Percentiles rank a stretch among this genome's conserved stretches.
phyloP scores from a whole-genome alignment of 2,888 invertebrate species.

The Arenicola marina region DNA sequence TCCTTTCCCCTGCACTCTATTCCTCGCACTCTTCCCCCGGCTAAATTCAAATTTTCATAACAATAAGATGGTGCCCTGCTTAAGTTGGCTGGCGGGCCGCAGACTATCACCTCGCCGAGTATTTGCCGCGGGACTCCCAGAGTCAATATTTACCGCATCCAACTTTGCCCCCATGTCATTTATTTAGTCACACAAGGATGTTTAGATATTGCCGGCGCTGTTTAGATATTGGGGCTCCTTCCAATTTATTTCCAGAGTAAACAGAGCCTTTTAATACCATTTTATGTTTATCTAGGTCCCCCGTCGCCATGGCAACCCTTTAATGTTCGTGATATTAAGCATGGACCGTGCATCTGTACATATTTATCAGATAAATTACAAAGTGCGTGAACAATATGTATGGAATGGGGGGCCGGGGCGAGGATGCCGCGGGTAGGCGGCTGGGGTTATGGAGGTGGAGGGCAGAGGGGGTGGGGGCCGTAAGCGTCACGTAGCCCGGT shows the following conservation, averaged over 20 bases:
- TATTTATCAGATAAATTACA: slow-evolving; percentile 12
- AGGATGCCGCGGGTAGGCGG: too few species aligned
- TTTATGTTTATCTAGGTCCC: slow-evolving; percentile 9
- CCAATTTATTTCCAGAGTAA: slow-evolving; percentile 11
- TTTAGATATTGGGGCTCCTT: slow-evolving; percentile 10
- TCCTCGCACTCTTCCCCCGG: too few species aligned
- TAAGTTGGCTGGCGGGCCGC: too few species aligned
- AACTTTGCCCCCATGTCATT: neutral
- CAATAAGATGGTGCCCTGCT: too few species aligned
- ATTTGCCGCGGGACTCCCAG: too few species aligned
- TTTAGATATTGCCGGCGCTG: slow-evolving; percentile 6
- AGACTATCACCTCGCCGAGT: too few species aligned
- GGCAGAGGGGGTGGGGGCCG: too few species aligned
- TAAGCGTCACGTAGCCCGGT: too few species aligned
- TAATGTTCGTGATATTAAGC: slow-evolving; percentile 10
- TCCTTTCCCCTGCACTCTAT: too few species aligned
- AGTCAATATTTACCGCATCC: slow-evolving; percentile 11
- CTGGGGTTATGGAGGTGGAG: too few species aligned
- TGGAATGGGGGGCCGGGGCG: too few species aligned
- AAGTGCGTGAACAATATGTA: slow-evolving; percentile 7
- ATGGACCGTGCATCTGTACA: slow-evolving; percentile 3
- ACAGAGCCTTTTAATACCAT: slow-evolving; percentile 8
- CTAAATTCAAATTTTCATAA: too few species aligned
- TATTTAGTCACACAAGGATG: slow-evolving; percentile 10
- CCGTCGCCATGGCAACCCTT: slow-evolving; percentile 6